phyloP scores from a whole-genome alignment of 1,140 invertebrate species.

The Coboldia fuscipes region DNA sequence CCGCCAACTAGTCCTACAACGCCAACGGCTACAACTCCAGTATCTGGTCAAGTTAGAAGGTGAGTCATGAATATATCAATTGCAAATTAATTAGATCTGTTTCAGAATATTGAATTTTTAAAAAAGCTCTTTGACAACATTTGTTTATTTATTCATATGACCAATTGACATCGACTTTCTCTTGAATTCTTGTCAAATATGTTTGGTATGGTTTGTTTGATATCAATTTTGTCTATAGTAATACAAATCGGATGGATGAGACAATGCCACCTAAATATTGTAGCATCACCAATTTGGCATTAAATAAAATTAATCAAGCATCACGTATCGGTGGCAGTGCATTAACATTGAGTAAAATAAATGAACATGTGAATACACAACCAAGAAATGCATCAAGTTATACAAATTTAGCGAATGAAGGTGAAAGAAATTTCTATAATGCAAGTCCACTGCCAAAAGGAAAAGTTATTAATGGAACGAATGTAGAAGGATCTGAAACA shows the following conservation, averaged over 20 bases:
- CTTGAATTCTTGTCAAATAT: too few species aligned
- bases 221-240: too few species aligned
- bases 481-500: not conserved
- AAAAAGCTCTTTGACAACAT: too few species aligned
- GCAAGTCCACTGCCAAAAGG: too few species aligned
- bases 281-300: not conserved
- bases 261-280: not conserved
- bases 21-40: not conserved
- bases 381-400: not conserved
- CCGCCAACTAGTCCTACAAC: conserved; percentile 2
- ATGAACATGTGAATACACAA: not conserved
- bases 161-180: too few species aligned
- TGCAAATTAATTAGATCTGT: too few species aligned
- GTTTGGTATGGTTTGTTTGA: too few species aligned
- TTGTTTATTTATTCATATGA: too few species aligned
- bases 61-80: too few species aligned
- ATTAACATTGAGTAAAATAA: not conserved
- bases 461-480: too few species aligned
- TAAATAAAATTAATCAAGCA: not conserved
- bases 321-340: conserved; percentile 1
- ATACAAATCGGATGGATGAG: too few species aligned
- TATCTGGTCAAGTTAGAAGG: conserved; percentile 2
- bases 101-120: too few species aligned
- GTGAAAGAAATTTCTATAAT: not conserved
- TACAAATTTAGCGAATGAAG: not conserved